A percentile compares a stretch with the other conserved stretches of the same genome.
Conservation (phyloP, 2,113 vertebrate genomes). For the Melanerpes formicivorus region DNA sequence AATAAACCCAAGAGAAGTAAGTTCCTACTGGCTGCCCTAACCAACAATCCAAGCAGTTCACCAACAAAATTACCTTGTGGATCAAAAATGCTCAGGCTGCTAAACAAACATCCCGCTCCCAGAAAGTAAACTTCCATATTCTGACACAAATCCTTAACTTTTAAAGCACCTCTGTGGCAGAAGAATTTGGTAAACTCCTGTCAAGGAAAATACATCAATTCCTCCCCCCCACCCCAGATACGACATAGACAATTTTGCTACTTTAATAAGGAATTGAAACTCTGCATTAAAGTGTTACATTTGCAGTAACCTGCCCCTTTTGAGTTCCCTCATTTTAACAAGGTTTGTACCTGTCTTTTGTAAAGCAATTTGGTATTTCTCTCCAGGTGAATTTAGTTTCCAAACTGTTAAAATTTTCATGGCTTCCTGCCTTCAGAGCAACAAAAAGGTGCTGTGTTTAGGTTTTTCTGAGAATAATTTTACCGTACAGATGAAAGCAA, state of each 20-base stretch:
- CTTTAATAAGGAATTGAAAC: slow-evolving; percentile 50
- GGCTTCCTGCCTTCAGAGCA: slow-evolving; percentile 62
- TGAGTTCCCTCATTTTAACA: slow-evolving; percentile 50
- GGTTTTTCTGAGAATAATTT: slow-evolving; percentile 58
- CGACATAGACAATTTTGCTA: slow-evolving; percentile 9
- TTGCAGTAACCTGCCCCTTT: slow-evolving; percentile 39
- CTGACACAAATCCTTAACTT: neutral
- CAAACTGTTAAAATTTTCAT: slow-evolving; percentile 77
- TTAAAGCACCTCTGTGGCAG: neutral
- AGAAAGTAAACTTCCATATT: neutral
- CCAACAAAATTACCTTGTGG: neutral
- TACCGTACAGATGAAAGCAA: slow-evolving; percentile 48
- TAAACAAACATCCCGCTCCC: neutral
- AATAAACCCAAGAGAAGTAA: neutral
- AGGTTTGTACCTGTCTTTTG: slow-evolving; percentile 20
- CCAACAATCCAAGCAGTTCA: neutral
- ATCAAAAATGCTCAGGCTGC: neutral
- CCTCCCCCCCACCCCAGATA: neutral
- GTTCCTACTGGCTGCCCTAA: neutral
- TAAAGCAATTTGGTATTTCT: slow-evolving; percentile 65
- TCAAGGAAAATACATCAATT: neutral
- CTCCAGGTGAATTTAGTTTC: slow-evolving; percentile 68
- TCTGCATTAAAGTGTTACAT: slow-evolving; percentile 69
- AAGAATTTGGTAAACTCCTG: neutral
- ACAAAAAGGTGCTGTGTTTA: slow-evolving; percentile 66